phyloP scores from a whole-genome alignment of 2,888 invertebrate species.

The Agrochola lychnidis region DNA sequence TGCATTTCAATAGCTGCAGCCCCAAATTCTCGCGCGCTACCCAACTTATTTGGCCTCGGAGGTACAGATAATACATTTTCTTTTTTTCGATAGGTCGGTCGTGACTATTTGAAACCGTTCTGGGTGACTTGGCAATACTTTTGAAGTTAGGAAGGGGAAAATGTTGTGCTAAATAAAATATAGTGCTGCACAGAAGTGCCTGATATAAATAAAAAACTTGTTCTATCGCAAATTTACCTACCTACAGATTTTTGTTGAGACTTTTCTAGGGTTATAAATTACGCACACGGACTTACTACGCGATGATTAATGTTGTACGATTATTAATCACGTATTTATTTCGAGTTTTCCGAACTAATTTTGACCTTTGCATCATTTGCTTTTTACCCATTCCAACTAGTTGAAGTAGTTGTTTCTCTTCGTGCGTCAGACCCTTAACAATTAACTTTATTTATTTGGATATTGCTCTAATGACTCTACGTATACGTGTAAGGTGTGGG shows the following conservation, averaged over 20 bases:
- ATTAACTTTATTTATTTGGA: conserved; percentile 6
- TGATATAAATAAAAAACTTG: neutral
- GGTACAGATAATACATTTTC: conserved; percentile 42
- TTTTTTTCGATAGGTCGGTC: conserved; percentile 41
- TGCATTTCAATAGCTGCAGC: conserved; percentile 52
- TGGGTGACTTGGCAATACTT: conserved; percentile 48
- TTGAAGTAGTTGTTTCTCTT: neutral
- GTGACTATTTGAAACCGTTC: conserved; percentile 37
- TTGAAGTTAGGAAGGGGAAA: conserved; percentile 25
- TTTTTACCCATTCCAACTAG: neutral
- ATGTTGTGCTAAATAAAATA: conserved; percentile 22
- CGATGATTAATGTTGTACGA: conserved; percentile 13
- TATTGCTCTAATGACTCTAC: conserved; percentile 20
- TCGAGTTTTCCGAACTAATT: neutral
- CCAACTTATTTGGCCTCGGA: conserved; percentile 46
- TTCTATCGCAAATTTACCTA: neutral
- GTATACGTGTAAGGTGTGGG: neutral
- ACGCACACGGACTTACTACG: neutral
- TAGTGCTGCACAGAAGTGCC: neutral
- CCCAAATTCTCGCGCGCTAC: conserved; percentile 33
- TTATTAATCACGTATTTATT: conserved; percentile 9
- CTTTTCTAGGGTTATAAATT: neutral
- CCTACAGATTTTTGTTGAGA: neutral
- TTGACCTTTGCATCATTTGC: conserved; percentile 12
- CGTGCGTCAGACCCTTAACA: neutral